Evolutionary conservation across 2,797 vertebrate species (phyloP).

Genomic region (Neoniphon sammara): DNA sequence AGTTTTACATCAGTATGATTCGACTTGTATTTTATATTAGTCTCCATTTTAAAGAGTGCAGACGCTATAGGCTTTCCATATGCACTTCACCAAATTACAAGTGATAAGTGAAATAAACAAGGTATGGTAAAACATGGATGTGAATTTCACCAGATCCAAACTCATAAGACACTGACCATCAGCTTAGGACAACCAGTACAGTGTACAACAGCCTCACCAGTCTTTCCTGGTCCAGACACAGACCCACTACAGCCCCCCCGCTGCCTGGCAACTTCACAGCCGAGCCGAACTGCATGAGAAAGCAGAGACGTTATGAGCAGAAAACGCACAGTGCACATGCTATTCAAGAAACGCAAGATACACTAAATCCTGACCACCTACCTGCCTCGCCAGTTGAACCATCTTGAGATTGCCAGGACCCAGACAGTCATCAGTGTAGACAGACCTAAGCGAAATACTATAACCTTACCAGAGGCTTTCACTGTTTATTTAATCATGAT

Average conservation of each 20-base stretch:
- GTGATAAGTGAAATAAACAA: no score
- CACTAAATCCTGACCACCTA: constrained; percentile 29
- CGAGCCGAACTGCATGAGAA: constrained; percentile 82
- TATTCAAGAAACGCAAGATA: neutral
- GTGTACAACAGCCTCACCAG: constrained; percentile 70
- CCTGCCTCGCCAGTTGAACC: constrained; percentile 85
- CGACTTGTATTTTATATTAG: no score
- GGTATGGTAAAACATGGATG: no score
- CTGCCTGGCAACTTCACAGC: constrained; percentile 88
- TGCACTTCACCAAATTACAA: no score
- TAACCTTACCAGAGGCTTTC: neutral
- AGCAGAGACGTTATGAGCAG: constrained; percentile 6
- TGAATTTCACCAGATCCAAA: no score
- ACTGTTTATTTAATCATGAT: neutral
- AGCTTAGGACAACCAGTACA: neutral
- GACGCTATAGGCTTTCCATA: no score
- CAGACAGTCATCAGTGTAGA: constrained; percentile 85
- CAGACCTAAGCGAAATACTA: constrained; percentile 68
- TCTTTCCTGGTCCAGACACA: constrained; percentile 80
- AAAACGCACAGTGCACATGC: constrained; percentile 19
- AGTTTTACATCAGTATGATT: no score
- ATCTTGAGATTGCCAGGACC: constrained; percentile 86
- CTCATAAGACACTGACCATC: neutral
- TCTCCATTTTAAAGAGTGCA: no score
- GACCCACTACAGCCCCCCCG: constrained; percentile 86